These are phyloP conservation scores for Aphodius granarius DNA, from an alignment of 2,888 invertebrate species.

Conservation along the genomic window DNA sequence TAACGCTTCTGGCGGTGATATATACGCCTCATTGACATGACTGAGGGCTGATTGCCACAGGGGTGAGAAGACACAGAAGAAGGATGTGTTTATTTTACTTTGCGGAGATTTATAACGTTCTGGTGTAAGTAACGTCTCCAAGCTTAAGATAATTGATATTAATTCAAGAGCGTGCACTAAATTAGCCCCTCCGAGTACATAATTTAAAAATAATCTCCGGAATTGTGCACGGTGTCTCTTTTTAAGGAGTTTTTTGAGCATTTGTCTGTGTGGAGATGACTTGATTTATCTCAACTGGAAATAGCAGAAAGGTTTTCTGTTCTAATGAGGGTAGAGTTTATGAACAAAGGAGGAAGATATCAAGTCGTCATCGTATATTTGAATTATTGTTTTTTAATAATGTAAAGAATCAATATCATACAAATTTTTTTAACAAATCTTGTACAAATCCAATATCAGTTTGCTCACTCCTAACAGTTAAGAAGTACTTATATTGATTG, in stretches of 20 bases:
- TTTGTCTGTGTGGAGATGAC: background rate
- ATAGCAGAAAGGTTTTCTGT: background rate
- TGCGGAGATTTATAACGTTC: slow-evolving; percentile 4
- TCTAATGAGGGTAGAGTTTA: background rate
- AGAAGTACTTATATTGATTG: no score
- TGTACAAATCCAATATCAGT: no score
- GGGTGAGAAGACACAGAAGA: slow-evolving; percentile 1
- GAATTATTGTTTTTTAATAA: no score
- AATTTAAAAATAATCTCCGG: slow-evolving; percentile 10
- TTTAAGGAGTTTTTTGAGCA: background rate
- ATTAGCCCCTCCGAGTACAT: slow-evolving; percentile 1
- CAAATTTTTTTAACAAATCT: no score
- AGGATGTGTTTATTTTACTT: slow-evolving; percentile 12
- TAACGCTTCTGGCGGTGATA: background rate
- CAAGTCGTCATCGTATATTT: no score
- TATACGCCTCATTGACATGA: background rate
- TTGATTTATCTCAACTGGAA: background rate
- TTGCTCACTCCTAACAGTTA: no score
- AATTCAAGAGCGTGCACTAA: slow-evolving; percentile 9
- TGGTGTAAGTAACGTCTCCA: slow-evolving; percentile 4
- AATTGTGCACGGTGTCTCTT: background rate
- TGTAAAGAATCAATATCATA: no score
- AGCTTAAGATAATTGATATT: slow-evolving; percentile 14
- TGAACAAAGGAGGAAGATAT: no score
- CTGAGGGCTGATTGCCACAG: background rate